Evolutionary conservation across 1,140 invertebrate genomes (phyloP).

Genomic region (Leptopilina clavipes): DNA sequence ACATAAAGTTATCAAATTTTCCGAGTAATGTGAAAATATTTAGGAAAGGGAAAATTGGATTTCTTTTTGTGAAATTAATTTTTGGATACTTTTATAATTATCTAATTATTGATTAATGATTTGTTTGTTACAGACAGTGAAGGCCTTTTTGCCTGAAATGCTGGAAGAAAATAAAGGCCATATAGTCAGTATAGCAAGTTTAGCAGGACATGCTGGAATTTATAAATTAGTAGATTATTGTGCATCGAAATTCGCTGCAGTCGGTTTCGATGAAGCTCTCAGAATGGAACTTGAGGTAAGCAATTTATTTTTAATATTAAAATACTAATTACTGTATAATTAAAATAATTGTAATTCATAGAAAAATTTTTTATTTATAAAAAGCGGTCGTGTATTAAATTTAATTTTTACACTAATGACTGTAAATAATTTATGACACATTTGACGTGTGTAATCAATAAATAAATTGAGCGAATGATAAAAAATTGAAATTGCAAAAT

Average conservation of each 20-base stretch:
- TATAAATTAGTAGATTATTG: conserved; percentile 94
- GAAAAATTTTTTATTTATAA: too few species aligned
- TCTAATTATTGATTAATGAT: neutral
- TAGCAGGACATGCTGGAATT: conserved; percentile 90
- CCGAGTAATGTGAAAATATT: too few species aligned
- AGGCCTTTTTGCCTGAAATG: conserved; percentile 94
- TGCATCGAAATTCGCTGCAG: conserved; percentile 94
- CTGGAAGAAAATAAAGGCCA: conserved; percentile 92
- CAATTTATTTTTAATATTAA: conserved; percentile 21
- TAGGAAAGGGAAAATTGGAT: too few species aligned
- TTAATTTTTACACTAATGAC: neutral
- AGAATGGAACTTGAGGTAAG: conserved; percentile 82
- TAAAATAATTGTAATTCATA: too few species aligned
- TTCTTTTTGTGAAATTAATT: neutral
- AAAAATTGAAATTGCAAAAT: conserved; percentile 3
- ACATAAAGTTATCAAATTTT: too few species aligned
- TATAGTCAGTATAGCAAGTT: conserved; percentile 95
- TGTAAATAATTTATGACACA: neutral
- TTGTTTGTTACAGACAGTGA: conserved; percentile 79
- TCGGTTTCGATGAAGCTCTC: conserved; percentile 93
- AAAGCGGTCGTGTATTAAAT: neutral
- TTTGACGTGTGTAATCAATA: neutral
- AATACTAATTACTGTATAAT: too few species aligned
- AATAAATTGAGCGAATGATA: neutral
- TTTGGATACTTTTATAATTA: neutral